Base-by-base conservation (phyloP, 92 coral and sea anemone genomes). In the Umimayanthus chanpuru region DNA sequence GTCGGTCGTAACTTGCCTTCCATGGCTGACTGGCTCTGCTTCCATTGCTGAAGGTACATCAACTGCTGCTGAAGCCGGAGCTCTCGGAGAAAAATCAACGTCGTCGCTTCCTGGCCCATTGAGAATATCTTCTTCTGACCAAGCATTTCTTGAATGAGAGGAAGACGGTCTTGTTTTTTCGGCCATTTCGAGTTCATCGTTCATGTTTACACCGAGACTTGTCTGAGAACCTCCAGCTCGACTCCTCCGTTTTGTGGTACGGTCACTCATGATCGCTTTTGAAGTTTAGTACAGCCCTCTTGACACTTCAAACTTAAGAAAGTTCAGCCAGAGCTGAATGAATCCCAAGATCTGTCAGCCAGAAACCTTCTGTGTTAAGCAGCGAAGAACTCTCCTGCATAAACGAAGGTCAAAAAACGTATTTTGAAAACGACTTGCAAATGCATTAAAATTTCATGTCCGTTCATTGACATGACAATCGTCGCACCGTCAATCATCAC, bases 31-130 rank as follows among this genome's bases (percentile, higher is more conserved):
- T 9, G 99, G 98, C 88, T 97, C 99, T 6, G 95, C 94, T 76
- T 95, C 97, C 99, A 97, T 97, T 1, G 98, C 99, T 12, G 98
- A 94, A 2, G 99, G 99, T 61, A 89, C 88, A 90, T 97, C 99
- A 43, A 97, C 98, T 9, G 99, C 98, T 3, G 99, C 98, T 5
- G 98, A 96, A 26, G 97, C 95, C 6, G 96, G 96, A 6, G 96
- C 96, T 73, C 98, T 85, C 9, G 97, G 97, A n/a, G 92, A 89
- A 78, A 95, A 95, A 84, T 95, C 98, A 14, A 95, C 90, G 74
- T 97, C 99, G 82, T 95, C 98, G 88, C 95, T 94, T 75, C 96
- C 96, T 85, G 88, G 94, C 10, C 94, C 94, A 66, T 91, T 76
- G 1, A 94, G 89, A 76, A 93, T 86, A 85, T 97, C 98, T 71